Conservation (phyloP, 1,140 invertebrate genomes). For the Zaprionus lachaisei region DNA sequence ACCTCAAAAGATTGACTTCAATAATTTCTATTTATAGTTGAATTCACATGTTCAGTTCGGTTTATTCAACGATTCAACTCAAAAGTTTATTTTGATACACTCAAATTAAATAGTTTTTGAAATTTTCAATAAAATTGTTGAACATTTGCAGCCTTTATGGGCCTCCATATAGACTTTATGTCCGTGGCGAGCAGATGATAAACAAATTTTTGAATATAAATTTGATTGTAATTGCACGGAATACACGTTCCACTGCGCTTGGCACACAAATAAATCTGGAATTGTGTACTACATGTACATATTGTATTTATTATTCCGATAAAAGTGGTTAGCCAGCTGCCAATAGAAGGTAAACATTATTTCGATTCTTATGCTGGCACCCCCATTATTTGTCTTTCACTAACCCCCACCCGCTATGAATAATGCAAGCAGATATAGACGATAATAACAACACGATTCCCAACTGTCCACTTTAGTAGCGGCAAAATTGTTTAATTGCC, state of each 20-base stretch:
- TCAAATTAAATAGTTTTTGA: conserved; percentile 3
- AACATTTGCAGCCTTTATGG: neutral
- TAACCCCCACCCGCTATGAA: neutral
- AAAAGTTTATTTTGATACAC: neutral
- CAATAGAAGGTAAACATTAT: neutral
- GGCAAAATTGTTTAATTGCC: conserved; percentile 26
- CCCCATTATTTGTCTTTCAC: neutral
- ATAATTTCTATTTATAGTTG: neutral
- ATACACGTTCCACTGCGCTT: neutral
- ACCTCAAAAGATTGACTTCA: neutral
- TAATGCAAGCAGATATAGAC: neutral
- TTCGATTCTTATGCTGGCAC: conserved; percentile 16
- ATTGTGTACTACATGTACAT: neutral
- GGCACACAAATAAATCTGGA: neutral
- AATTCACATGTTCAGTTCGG: neutral
- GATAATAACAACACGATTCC: conserved; percentile 2
- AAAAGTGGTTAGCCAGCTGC: neutral
- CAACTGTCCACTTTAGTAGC: neutral
- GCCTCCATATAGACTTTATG: conserved; percentile 1
- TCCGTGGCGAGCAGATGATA: neutral
- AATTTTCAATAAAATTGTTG: conserved; percentile 1
- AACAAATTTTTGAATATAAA: conserved; percentile 10
- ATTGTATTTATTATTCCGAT: conserved; percentile 6
- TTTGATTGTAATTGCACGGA: neutral
- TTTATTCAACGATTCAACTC: neutral